Evolutionary conservation across 2,888 invertebrate species (phyloP).

Genomic region (Hartigia nigra): DNA sequence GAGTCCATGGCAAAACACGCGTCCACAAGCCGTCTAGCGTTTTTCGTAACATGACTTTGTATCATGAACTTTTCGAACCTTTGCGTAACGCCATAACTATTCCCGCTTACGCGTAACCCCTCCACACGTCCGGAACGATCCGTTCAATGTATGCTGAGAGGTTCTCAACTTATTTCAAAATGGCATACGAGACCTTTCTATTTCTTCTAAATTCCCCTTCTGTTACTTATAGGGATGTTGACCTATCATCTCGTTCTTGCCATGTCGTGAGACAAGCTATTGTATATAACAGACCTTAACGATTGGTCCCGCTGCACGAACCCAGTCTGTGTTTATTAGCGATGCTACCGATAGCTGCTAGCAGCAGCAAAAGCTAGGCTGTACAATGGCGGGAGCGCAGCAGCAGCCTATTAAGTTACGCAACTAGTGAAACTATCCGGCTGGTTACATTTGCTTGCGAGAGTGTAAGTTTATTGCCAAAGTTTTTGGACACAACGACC

Average conservation of each 20-base stretch:
- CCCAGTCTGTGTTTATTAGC: not conserved
- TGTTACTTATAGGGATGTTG: not conserved
- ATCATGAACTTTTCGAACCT: constrained; percentile 65
- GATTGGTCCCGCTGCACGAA: not conserved
- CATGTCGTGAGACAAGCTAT: not conserved
- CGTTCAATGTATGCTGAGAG: not conserved
- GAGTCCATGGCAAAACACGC: constrained; percentile 20
- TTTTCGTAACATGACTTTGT: constrained; percentile 63
- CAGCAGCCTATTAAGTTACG: constrained; percentile 38
- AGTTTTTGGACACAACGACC: constrained; percentile 66
- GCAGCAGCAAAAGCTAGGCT: not conserved
- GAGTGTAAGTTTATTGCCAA: constrained; percentile 66
- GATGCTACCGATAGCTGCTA: not conserved
- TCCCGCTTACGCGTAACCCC: constrained; percentile 24
- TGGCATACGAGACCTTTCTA: not conserved
- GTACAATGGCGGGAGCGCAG: not conserved
- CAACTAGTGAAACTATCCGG: constrained; percentile 63
- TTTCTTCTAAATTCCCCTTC: not conserved
- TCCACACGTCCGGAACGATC: constrained; percentile 13
- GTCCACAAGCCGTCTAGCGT: constrained; percentile 24
- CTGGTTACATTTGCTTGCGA: constrained; percentile 51
- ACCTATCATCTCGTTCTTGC: not conserved
- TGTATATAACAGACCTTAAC: not conserved
- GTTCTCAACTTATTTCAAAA: not conserved
- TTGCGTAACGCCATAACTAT: constrained; percentile 53